Percentiles rank a stretch among this genome's conserved stretches.
These are phyloP conservation scores for Pachypanchax playfairii DNA, from an alignment of 2,113 vertebrate species.

Conservation along the genomic window DNA sequence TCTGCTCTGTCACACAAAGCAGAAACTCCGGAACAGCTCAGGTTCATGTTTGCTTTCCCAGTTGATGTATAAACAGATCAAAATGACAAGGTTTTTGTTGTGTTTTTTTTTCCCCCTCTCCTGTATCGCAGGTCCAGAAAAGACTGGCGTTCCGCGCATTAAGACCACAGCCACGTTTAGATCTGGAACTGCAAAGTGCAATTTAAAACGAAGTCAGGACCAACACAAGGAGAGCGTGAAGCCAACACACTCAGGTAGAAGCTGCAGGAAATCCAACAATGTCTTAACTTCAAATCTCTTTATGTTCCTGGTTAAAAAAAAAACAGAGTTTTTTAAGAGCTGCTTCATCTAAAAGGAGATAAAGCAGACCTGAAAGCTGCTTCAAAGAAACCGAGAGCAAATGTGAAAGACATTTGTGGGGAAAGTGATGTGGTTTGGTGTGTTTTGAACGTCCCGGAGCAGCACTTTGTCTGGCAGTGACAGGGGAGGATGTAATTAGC, in stretches of 20 bases:
- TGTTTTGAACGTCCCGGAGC: constrained; percentile 62
- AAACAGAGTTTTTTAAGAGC: constrained; percentile 34
- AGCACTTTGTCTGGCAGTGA: constrained; percentile 69
- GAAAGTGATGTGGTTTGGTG: constrained; percentile 67
- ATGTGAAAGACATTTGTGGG: constrained; percentile 67
- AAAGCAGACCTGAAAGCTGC: constrained; percentile 57
- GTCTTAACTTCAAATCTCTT: constrained; percentile 31
- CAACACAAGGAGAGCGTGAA: constrained; percentile 85
- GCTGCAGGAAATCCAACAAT: constrained; percentile 28
- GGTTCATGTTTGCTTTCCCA: constrained; percentile 22
- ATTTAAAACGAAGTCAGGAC: constrained; percentile 88
- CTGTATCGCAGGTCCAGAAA: constrained; percentile 74
- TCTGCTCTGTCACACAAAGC: constrained; percentile 58
- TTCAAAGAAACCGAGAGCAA: constrained; percentile 66
- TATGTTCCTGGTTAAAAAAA: constrained; percentile 50
- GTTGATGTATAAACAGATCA: constrained; percentile 28
- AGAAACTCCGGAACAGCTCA: constrained; percentile 21
- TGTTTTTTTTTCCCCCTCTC: constrained; percentile 50
- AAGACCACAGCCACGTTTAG: constrained; percentile 93
- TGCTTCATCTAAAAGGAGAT: constrained; percentile 55
- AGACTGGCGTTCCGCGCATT: constrained; percentile 78
- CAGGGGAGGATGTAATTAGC: constrained; percentile 74
- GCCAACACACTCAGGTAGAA: constrained; percentile 87
- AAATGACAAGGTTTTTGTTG: constrained; percentile 26
- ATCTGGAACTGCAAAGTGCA: constrained; percentile 90